phyloP scores from a whole-genome alignment of 2,888 invertebrate species.

The Byasa hedistus region DNA sequence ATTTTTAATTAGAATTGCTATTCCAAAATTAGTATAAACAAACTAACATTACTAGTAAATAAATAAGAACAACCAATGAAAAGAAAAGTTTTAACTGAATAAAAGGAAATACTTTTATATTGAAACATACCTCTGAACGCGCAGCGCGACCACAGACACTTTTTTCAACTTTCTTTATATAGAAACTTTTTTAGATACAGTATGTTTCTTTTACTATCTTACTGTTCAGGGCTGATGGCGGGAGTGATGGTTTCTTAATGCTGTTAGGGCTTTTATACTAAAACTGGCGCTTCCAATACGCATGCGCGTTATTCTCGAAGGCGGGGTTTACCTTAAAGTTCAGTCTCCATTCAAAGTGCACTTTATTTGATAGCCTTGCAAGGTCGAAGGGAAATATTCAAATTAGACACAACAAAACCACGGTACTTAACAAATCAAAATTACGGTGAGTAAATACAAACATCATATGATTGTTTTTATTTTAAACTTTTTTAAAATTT shows the following conservation, averaged over 20 bases:
- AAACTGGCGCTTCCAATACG: constrained; percentile 38
- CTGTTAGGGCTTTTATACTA: constrained; percentile 57
- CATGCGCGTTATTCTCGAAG: constrained; percentile 52
- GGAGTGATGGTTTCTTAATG: constrained; percentile 52
- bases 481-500: background rate
- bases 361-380: constrained; percentile 49
- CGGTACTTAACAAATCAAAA: constrained; percentile 15
- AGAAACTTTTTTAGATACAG: constrained; percentile 37
- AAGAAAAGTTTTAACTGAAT: background rate
- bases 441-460: background rate
- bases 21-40: too few species aligned
- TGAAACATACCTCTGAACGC: constrained; percentile 29
- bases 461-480: background rate
- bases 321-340: constrained; percentile 46
- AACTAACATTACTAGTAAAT: too few species aligned
- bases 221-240: constrained; percentile 46
- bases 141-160: constrained; percentile 37
- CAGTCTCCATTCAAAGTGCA: constrained; percentile 45
- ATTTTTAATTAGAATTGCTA: too few species aligned
- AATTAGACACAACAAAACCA: constrained; percentile 29
- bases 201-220: constrained; percentile 29
- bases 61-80: background rate
- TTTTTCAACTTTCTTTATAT: constrained; percentile 47
- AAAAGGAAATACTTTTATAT: background rate
- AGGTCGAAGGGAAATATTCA: constrained; percentile 43